Evolutionary conservation across 2,113 vertebrate species (phyloP), one percentile per base, ranked within the genome.

Genomic region (Cavia porcellus): DNA sequence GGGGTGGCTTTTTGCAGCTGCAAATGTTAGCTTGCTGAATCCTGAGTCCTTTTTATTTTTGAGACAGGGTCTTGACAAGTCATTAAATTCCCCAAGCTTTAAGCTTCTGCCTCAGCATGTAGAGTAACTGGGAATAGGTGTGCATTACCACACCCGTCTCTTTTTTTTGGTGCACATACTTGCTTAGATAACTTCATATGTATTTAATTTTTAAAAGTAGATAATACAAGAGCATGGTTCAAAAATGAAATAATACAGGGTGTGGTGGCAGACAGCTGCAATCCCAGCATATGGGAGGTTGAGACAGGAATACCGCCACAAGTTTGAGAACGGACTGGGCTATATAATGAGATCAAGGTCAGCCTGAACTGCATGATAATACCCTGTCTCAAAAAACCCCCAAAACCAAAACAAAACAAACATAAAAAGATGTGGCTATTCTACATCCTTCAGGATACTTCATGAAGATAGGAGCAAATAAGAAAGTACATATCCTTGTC

Each of bases 181-280:
- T 94, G 87, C 42, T 97, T 90, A 80, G 62, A 66, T 86, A 45
- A 62, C 12, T 89, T 61, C 72, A 45, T 57, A 75, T 91, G 35
- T 84, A 74, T 72, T 95, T 93, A 81, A 35, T 62, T 88, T 88
- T 96, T 32, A 19, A 50, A 94, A 55, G 13, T 82, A 92, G 42
- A 42, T 52, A 57, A 80, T 81, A 42, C 20, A 22, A 62, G 13
- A 17, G 61, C 17, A 1, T 62, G 14, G n/a, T 72, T 95, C 38
- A 88, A 61, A 82, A 82, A 42, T 45, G 86, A 84, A 77, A 52
- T 77, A 80, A 35, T 80, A 32, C 75, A 17, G 45, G 13, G 45
- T 50, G 28, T 50, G 45, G 45, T 32, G 25, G 45, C 6, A 32
- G 13, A 79, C 3, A 32, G 7, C 45, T 75, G 22, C 50, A 50